Base-by-base conservation (phyloP, 2,113 vertebrate genomes). In the Micronycteris hirsuta region DNA sequence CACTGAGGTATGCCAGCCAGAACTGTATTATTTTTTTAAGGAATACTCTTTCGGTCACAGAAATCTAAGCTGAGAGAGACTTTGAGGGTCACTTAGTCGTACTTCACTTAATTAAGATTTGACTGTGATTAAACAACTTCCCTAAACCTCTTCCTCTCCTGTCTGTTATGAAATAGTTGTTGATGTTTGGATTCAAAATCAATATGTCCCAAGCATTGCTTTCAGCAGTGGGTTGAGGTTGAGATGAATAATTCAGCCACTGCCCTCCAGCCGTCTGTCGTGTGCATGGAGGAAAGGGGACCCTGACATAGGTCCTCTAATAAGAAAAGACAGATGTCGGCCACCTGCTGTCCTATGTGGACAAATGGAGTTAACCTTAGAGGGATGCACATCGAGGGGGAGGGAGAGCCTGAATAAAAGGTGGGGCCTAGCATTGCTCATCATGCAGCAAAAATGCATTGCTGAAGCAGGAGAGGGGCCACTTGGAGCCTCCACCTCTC, bases 121-220 rank as follows among this genome's bases (percentile, higher is more conserved):
- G 8, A 41, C 71, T 88, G 82, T 36, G 24, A 70, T 90, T 91
- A 67, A 93, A 70, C 43, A 78, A 26, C 36, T 76, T 82, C 58
- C 67, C 19, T 63, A 41, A 52, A n/a, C n/a, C 20, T 58, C 28
- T 71, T 45, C 7, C 5, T 70, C 24, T 14, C n/a, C n/a, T n/a
- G 4, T 47, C 38, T 56, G 56, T 81, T 90, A 61, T 12, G 6
- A 65, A 81, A 56, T 33, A 24, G 31, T 89, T 81, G 56, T n/a
- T 89, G 36, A 10, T 52, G 49, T 43, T 63, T 24, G 7, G 15
- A 71, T 47, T 63, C 36, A 89, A 78, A 93, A 54, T 28, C 56
- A 82, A 10, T 4, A 47, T 1, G 31, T 70, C 31, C 24, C 49
- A 91, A 93, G n/a, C 22, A 71, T 68, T 49, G 4, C 91, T 65